Evolutionary conservation across 2,888 invertebrate genomes (phyloP).

Genomic region (Melinaea marsaeus): DNA sequence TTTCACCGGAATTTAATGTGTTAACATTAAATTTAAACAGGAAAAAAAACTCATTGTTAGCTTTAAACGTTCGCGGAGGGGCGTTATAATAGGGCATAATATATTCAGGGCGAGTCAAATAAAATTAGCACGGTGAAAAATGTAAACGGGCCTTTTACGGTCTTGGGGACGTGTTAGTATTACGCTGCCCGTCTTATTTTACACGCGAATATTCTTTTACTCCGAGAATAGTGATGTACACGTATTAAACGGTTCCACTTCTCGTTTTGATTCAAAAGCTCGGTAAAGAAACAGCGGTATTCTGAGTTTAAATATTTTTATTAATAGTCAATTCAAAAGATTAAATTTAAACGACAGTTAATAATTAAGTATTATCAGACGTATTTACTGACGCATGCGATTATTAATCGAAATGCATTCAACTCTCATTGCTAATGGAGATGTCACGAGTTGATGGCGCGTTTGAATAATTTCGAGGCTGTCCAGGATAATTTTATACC

Average conservation of each 20-base stretch:
- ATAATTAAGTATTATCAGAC: slow-evolving; percentile 43
- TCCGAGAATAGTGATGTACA: slow-evolving; percentile 30
- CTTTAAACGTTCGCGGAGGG: slow-evolving; percentile 67
- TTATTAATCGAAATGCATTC: slow-evolving; percentile 58
- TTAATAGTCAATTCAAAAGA: slow-evolving; percentile 21
- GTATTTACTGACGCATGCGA: slow-evolving; percentile 37
- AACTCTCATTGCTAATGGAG: slow-evolving; percentile 45
- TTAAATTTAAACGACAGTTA: slow-evolving; percentile 33
- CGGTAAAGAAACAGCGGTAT: slow-evolving; percentile 11
- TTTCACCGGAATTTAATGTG: slow-evolving; percentile 65
- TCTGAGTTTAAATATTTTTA: slow-evolving; percentile 11
- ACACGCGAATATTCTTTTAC: slow-evolving; percentile 40
- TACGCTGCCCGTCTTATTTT: slow-evolving; percentile 51
- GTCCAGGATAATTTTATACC: slow-evolving; percentile 13
- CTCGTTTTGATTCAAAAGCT: slow-evolving; percentile 23
- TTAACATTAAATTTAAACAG: slow-evolving; percentile 62
- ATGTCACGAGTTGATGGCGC: slow-evolving; percentile 41
- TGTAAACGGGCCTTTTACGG: slow-evolving; percentile 74
- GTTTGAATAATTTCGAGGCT: slow-evolving; percentile 36
- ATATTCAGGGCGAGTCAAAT: slow-evolving; percentile 77
- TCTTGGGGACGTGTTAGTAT: slow-evolving; percentile 70
- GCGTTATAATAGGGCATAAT: slow-evolving; percentile 75
- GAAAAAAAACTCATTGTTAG: slow-evolving; percentile 67
- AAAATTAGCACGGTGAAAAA: slow-evolving; percentile 78
- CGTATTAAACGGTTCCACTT: slow-evolving; percentile 20